phyloP scores from a whole-genome alignment of 1,140 invertebrate genomes.

The Batillaria attramentaria region DNA sequence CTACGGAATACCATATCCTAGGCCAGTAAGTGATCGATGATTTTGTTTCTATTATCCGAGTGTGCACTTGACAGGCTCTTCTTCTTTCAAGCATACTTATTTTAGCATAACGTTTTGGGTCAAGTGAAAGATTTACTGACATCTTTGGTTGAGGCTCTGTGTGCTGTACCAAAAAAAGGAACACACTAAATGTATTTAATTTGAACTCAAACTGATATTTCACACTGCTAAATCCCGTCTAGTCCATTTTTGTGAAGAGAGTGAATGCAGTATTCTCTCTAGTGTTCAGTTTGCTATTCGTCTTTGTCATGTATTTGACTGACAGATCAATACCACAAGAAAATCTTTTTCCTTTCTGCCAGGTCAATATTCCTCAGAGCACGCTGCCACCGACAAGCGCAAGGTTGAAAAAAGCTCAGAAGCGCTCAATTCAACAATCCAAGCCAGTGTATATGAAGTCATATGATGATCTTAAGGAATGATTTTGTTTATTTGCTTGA shows the following conservation, averaged over 20 bases:
- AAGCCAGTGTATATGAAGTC: constrained; percentile 62
- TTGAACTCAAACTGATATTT: too few species aligned
- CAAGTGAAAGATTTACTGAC: not conserved
- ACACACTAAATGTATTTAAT: too few species aligned
- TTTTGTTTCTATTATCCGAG: too few species aligned
- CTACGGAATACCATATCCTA: constrained; percentile 11
- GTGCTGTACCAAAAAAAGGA: too few species aligned
- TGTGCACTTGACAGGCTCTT: not conserved
- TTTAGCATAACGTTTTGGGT: not conserved
- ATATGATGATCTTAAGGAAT: constrained; percentile 41
- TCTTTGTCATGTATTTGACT: too few species aligned
- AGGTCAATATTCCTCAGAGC: constrained; percentile 61
- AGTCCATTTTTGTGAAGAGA: too few species aligned
- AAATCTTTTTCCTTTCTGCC: constrained; percentile 34
- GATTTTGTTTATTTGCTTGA: too few species aligned
- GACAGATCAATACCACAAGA: too few species aligned
- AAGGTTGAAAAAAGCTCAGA: constrained; percentile 50
- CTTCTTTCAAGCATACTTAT: not conserved
- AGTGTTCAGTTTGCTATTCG: not conserved
- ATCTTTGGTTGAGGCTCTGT: too few species aligned
- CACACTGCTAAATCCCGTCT: too few species aligned
- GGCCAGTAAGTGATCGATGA: constrained; percentile 24
- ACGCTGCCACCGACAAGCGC: constrained; percentile 48
- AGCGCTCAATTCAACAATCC: constrained; percentile 54
- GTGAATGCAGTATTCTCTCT: not conserved